phyloP scores from a whole-genome alignment of 2,888 invertebrate genomes.

The Ectemnius continuus region DNA sequence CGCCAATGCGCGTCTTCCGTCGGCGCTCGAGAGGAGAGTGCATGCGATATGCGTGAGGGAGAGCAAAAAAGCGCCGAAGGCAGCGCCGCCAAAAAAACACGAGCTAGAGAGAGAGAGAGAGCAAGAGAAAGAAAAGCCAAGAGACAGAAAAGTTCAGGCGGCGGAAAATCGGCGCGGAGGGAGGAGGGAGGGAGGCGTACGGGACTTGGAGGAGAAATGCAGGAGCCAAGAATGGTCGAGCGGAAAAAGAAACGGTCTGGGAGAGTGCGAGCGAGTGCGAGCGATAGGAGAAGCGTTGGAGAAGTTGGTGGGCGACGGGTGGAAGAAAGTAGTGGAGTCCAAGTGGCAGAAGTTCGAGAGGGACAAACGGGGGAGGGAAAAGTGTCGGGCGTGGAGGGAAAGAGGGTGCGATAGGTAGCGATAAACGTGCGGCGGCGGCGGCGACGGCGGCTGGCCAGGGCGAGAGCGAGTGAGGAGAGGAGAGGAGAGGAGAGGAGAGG shows the following conservation, averaged over 20 bases:
- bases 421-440: slow-evolving; percentile 16
- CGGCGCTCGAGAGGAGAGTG: slow-evolving; percentile 25
- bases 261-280: not conserved
- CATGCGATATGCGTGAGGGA: slow-evolving; percentile 1
- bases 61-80: not conserved
- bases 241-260: not conserved
- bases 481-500: not conserved
- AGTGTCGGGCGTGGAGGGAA: slow-evolving; percentile 9
- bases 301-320: not conserved
- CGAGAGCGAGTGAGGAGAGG: no score
- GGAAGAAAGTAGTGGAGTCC: slow-evolving; percentile 10
- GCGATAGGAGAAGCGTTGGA: slow-evolving; percentile 8
- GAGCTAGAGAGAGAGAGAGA: not conserved
- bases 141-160: not conserved
- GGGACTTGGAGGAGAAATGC: slow-evolving; percentile 12
- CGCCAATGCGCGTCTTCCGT: slow-evolving; percentile 41
- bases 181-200: not conserved
- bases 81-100: not conserved
- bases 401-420: slow-evolving; percentile 30
- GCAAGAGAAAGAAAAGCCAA: not conserved
- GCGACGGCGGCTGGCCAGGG: not conserved
- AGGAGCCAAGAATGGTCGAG: not conserved
- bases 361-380: not conserved
- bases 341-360: no score
- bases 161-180: not conserved